Conservation (phyloP, 2,113 vertebrate genomes). For the Cavia porcellus region DNA sequence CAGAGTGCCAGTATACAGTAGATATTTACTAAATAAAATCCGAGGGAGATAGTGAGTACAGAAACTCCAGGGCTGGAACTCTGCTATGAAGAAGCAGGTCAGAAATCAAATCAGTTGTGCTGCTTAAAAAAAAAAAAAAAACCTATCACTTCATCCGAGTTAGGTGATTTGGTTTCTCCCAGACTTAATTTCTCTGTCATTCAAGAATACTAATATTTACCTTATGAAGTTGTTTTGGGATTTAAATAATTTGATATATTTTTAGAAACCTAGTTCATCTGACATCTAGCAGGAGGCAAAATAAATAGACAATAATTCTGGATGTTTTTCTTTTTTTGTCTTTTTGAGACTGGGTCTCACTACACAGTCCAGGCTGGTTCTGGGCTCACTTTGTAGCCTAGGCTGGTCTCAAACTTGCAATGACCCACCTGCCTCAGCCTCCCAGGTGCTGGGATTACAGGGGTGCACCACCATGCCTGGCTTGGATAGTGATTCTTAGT, state of each 20-base stretch:
- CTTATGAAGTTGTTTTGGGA: background rate
- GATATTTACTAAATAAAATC: background rate
- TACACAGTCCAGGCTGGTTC: too few relatives aligned
- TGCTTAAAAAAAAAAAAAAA: constrained; percentile 13
- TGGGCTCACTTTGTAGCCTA: too few relatives aligned
- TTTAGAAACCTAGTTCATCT: constrained; percentile 18
- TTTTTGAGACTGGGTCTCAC: too few relatives aligned
- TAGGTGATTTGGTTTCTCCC: constrained; percentile 8
- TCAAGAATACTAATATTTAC: constrained; percentile 16
- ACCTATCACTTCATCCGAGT: background rate
- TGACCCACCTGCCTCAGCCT: too few relatives aligned
- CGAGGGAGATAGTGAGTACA: background rate
- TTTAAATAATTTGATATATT: constrained; percentile 34
- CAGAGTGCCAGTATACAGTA: background rate
- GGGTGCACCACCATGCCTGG: too few relatives aligned
- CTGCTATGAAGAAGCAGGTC: background rate
- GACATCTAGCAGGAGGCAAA: background rate
- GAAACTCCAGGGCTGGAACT: background rate
- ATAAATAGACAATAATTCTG: background rate
- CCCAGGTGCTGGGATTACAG: too few relatives aligned
- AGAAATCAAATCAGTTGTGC: background rate
- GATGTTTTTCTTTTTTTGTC: too few relatives aligned
- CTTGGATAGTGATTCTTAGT: background rate
- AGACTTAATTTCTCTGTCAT: constrained; percentile 1
- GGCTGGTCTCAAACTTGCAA: too few relatives aligned